A percentile compares a stretch with the other conserved stretches of the same genome.
Conservation (phyloP, 2,888 invertebrate genomes). For the Ennomos erosarius region DNA sequence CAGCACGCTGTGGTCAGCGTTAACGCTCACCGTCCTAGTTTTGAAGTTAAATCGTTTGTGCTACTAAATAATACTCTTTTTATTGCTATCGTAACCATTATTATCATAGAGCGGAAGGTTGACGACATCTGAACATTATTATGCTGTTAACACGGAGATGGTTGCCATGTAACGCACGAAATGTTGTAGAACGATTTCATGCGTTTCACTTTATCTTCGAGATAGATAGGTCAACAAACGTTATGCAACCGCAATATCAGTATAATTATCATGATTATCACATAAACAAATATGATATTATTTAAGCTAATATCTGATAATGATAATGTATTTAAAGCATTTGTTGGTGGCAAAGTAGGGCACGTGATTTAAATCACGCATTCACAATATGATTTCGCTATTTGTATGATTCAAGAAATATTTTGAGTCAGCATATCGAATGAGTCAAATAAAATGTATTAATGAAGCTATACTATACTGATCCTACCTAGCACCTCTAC, state of each 20-base stretch:
- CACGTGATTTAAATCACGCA: constrained; percentile 20
- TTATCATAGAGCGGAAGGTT: constrained; percentile 11
- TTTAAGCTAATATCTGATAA: too few relatives aligned
- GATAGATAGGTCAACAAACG: too few relatives aligned
- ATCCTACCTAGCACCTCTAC: too few relatives aligned
- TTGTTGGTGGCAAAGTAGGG: constrained; percentile 11
- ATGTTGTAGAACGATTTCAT: constrained; percentile 3
- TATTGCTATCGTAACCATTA: constrained; percentile 22
- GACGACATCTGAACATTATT: constrained; percentile 25
- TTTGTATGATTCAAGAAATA: too few relatives aligned
- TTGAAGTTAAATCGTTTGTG: constrained; percentile 26
- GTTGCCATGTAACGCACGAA: constrained; percentile 14
- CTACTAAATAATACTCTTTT: constrained; percentile 17
- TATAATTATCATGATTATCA: too few relatives aligned
- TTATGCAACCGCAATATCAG: too few relatives aligned
- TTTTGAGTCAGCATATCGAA: too few relatives aligned
- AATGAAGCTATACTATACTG: too few relatives aligned
- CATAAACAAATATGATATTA: too few relatives aligned
- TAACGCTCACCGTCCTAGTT: constrained; percentile 28
- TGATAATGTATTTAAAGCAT: constrained; percentile 11
- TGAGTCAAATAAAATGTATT: too few relatives aligned
- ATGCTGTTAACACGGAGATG: constrained; percentile 19
- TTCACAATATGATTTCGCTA: neutral
- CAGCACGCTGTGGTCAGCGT: constrained; percentile 16
- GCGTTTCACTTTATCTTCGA: too few relatives aligned